A percentile compares a stretch with the other conserved stretches of the same genome.
Evolutionary conservation across 2,888 invertebrate species (phyloP).

Genomic region (Pheosia gnoma): DNA sequence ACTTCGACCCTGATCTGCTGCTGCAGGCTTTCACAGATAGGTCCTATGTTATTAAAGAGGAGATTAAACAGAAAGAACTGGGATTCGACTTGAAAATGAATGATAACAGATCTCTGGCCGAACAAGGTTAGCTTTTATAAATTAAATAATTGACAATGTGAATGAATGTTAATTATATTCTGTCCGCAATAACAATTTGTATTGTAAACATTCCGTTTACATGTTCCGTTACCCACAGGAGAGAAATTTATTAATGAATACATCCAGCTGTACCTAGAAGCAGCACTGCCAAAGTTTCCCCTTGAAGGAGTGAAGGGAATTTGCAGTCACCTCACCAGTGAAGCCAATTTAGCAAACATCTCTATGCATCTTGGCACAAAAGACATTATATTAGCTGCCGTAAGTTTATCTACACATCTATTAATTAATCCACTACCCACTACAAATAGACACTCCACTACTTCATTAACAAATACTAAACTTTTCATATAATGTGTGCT

Average conservation of each 20-base stretch:
- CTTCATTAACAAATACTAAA: no score
- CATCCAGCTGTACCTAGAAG: constrained; percentile 87
- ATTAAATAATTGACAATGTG: no score
- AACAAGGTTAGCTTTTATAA: constrained; percentile 75
- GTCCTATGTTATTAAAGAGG: constrained; percentile 90
- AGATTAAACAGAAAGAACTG: constrained; percentile 86
- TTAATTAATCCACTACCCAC: no score
- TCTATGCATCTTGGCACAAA: constrained; percentile 90
- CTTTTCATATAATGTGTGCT: no score
- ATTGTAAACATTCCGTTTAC: background rate
- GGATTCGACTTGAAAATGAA: constrained; percentile 87
- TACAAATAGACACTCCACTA: no score
- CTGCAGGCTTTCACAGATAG: constrained; percentile 91
- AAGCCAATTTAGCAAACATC: constrained; percentile 87
- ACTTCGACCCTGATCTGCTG: constrained; percentile 88
- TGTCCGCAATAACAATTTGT: no score
- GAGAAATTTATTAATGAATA: constrained; percentile 86
- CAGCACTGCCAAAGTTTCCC: constrained; percentile 89
- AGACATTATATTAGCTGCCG: constrained; percentile 91
- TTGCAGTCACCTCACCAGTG: constrained; percentile 86
- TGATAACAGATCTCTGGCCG: constrained; percentile 88
- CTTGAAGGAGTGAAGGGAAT: constrained; percentile 89
- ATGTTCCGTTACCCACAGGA: constrained; percentile 69
- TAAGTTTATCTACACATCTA: constrained; percentile 61
- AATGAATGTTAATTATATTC: no score